A percentile compares a stretch with the other conserved stretches of the same genome.
Evolutionary conservation across 2,888 invertebrate species (phyloP).

Genomic region (Mesochorus sp.): DNA sequence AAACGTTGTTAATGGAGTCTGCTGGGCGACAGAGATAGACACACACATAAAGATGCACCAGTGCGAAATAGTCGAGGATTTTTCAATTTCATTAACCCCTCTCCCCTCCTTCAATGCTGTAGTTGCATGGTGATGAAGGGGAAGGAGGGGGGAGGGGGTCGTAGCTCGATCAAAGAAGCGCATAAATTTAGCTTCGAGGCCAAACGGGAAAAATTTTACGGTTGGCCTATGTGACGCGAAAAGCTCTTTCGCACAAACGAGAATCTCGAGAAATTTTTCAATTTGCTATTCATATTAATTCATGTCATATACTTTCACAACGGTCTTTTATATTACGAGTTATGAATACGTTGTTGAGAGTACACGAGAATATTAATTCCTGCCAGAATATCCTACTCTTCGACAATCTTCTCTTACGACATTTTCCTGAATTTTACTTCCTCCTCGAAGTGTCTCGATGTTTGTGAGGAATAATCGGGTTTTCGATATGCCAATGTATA

Average conservation of each 20-base stretch:
- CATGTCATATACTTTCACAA: constrained; percentile 7
- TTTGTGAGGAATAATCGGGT: too few species aligned
- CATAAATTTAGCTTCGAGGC: constrained; percentile 52
- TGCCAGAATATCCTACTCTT: not conserved
- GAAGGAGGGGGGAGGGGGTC: too few species aligned
- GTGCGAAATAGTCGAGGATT: constrained; percentile 42
- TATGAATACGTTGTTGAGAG: constrained; percentile 5
- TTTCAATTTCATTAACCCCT: constrained; percentile 60
- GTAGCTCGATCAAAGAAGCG: constrained; percentile 58
- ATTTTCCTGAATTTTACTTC: too few species aligned
- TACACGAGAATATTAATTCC: constrained; percentile 19
- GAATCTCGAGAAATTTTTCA: constrained; percentile 19
- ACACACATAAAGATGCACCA: not conserved
- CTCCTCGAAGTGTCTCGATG: too few species aligned
- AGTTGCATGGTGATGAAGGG: too few species aligned
- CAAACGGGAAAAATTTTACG: constrained; percentile 50
- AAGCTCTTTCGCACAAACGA: not conserved
- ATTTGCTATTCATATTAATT: not conserved
- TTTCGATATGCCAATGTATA: too few species aligned
- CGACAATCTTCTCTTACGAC: not conserved
- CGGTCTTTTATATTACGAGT: not conserved
- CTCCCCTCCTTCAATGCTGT: too few species aligned
- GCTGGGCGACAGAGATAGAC: not conserved
- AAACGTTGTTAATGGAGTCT: constrained; percentile 51
- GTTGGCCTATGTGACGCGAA: constrained; percentile 4